These are phyloP conservation scores for Branchipolynoe longqiensis DNA, from an alignment of 2,888 invertebrate genomes.

Conservation along the genomic window DNA sequence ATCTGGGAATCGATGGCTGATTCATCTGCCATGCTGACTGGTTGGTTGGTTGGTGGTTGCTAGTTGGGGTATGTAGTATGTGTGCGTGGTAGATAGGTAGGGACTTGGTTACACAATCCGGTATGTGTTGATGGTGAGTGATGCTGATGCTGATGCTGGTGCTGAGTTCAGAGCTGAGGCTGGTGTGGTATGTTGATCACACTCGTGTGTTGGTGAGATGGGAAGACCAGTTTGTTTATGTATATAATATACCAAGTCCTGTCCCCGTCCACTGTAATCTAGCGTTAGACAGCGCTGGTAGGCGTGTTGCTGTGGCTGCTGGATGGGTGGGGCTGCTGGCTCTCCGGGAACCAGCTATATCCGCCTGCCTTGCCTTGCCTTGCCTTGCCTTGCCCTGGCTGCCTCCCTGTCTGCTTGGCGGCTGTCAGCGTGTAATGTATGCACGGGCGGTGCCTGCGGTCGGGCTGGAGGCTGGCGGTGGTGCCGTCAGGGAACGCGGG, in stretches of 20 bases:
- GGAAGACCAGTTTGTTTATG: too few relatives aligned
- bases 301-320: neutral
- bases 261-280: too few relatives aligned
- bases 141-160: neutral
- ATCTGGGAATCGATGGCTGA: slow-evolving; percentile 2
- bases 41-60: neutral
- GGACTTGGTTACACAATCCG: neutral
- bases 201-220: too few relatives aligned
- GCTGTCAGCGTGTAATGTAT: slow-evolving; percentile 22
- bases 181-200: neutral
- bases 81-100: neutral
- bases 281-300: too few relatives aligned
- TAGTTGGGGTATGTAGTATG: neutral
- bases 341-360: too few relatives aligned
- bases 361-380: too few relatives aligned
- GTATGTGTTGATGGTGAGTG: neutral
- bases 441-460: slow-evolving; percentile 17
- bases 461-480: neutral
- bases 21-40: slow-evolving; percentile 37
- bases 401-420: slow-evolving; percentile 8
- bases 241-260: too few relatives aligned
- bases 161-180: neutral
- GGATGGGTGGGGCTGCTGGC: neutral
- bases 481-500: too few relatives aligned
- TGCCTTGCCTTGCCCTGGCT: too few relatives aligned